Evolutionary conservation across 2,888 invertebrate species (phyloP).

Genomic region (Agrenia bidenticulata): DNA sequence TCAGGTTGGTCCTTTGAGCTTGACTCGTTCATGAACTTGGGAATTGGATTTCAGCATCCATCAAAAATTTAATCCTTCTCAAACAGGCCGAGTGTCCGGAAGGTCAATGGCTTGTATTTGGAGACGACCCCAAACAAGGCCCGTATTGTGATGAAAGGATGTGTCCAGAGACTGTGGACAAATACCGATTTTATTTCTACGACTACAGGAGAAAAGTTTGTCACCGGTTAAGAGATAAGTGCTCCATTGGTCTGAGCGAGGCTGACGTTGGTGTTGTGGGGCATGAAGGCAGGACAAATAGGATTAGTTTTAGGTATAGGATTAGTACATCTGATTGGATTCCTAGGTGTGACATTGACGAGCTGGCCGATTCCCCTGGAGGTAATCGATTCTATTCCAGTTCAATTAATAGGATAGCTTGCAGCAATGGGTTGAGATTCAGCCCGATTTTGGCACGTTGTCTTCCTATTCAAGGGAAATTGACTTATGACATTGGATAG

Average conservation of each 20-base stretch:
- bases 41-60: too few species aligned
- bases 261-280: background rate
- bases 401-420: background rate
- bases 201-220: background rate
- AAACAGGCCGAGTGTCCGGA: background rate
- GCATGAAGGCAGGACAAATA: background rate
- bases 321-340: background rate
- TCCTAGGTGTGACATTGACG: background rate
- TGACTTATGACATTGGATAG: background rate
- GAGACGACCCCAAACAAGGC: constrained; percentile 6
- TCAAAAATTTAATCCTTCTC: background rate
- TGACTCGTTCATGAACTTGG: background rate
- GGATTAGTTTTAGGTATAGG: background rate
- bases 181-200: background rate
- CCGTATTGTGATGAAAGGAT: background rate
- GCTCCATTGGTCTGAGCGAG: background rate
- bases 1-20: too few species aligned
- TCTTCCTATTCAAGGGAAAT: background rate
- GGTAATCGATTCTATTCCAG: background rate
- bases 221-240: background rate
- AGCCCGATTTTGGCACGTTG: background rate
- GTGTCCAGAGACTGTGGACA: background rate
- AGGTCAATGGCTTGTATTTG: constrained; percentile 3
- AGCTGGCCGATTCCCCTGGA: background rate
- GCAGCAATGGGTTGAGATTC: background rate